Evolutionary conservation across 2,888 invertebrate genomes (phyloP).

Genomic region (Eumacrocentrus americanus): DNA sequence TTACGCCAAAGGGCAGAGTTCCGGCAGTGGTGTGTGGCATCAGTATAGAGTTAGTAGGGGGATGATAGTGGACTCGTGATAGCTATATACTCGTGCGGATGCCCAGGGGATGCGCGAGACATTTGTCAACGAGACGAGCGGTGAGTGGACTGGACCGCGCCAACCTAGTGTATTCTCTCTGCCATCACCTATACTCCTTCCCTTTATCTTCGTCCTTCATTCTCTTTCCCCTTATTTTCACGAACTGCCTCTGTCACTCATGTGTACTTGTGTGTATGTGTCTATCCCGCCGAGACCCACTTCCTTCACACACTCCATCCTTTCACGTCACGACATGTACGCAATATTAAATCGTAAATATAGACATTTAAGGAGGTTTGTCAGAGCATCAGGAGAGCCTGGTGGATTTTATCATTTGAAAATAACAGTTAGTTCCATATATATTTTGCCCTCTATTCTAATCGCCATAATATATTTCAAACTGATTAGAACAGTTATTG

Average conservation of each 20-base stretch:
- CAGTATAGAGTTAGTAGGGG: slow-evolving; percentile 9
- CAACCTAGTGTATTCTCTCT: slow-evolving; percentile 24
- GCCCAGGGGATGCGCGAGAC: slow-evolving; percentile 56
- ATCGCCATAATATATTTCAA: too few relatives aligned
- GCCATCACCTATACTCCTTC: background rate
- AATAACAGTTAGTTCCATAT: too few relatives aligned
- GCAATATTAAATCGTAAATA: background rate
- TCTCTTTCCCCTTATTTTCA: slow-evolving; percentile 23
- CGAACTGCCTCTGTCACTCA: slow-evolving; percentile 52
- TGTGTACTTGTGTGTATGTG: slow-evolving; percentile 36
- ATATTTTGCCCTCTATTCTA: too few relatives aligned
- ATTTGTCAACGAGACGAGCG: slow-evolving; percentile 60
- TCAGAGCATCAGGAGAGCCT: too few relatives aligned
- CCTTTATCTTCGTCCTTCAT: slow-evolving; percentile 16
- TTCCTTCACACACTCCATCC: background rate
- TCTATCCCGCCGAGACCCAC: slow-evolving; percentile 3
- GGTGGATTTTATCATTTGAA: too few relatives aligned
- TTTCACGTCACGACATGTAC: background rate
- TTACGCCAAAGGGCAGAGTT: slow-evolving; percentile 33
- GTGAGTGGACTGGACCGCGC: slow-evolving; percentile 48
- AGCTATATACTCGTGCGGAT: slow-evolving; percentile 27
- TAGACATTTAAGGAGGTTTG: background rate
- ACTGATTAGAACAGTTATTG: too few relatives aligned
- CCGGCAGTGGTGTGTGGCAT: background rate
- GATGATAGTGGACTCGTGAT: slow-evolving; percentile 25